Evolutionary conservation across 2,888 invertebrate genomes (phyloP).

Genomic region (Biston betularia): DNA sequence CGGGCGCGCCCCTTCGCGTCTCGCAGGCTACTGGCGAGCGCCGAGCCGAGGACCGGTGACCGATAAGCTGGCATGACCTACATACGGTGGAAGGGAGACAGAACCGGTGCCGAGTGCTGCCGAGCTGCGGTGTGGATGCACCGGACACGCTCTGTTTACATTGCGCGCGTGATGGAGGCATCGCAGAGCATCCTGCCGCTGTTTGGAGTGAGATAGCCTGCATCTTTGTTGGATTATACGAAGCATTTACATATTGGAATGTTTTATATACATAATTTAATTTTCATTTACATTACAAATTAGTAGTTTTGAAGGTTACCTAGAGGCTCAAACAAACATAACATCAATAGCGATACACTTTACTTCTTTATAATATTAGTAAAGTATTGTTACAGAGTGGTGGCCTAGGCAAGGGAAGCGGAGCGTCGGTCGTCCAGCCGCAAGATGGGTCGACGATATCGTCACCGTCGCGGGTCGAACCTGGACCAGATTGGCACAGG

Average conservation of each 20-base stretch:
- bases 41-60: slow-evolving; percentile 47
- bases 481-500: too few relatives aligned
- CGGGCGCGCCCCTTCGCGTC: slow-evolving; percentile 60
- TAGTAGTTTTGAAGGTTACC: not conserved
- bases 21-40: slow-evolving; percentile 54
- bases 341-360: too few relatives aligned
- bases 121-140: slow-evolving; percentile 42
- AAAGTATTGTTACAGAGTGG: too few relatives aligned
- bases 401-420: too few relatives aligned
- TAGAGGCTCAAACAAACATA: too few relatives aligned
- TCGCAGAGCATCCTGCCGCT: not conserved
- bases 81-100: slow-evolving; percentile 52
- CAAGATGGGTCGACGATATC: too few relatives aligned
- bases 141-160: slow-evolving; percentile 62
- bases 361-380: too few relatives aligned
- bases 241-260: not conserved
- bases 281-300: too few relatives aligned
- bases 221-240: slow-evolving; percentile 7
- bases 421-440: too few relatives aligned
- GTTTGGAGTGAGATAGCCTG: not conserved
- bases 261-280: too few relatives aligned
- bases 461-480: too few relatives aligned
- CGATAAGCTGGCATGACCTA: slow-evolving; percentile 52
- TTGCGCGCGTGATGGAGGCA: slow-evolving; percentile 38
- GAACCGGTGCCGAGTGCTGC: slow-evolving; percentile 35